Percentiles rank a stretch among this genome's conserved stretches.
phyloP scores from a whole-genome alignment of 2,888 invertebrate species.

The Lasioglossum malachurum region DNA sequence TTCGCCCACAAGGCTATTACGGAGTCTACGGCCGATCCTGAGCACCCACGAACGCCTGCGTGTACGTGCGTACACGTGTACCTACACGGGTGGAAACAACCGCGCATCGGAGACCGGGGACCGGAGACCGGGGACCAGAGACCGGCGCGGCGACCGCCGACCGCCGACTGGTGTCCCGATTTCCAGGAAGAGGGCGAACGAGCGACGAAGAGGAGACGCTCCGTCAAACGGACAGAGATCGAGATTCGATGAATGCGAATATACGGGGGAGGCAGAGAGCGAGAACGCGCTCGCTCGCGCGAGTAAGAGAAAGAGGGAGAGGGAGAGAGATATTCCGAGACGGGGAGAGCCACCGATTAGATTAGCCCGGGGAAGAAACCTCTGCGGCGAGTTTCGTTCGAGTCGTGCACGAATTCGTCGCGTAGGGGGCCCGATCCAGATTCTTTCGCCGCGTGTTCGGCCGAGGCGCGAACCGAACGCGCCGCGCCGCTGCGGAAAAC shows the following conservation, averaged over 20 bases:
- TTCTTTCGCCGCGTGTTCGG: slow-evolving; percentile 27
- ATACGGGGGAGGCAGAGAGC: neutral
- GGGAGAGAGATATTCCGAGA: slow-evolving; percentile 23
- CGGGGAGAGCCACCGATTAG: slow-evolving; percentile 73
- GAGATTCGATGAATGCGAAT: slow-evolving; percentile 13
- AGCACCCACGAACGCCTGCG: slow-evolving; percentile 61
- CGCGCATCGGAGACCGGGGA: slow-evolving; percentile 68
- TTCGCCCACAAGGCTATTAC: slow-evolving; percentile 74
- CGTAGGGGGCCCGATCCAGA: slow-evolving; percentile 17
- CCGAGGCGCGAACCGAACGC: neutral
- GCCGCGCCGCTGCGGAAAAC: neutral
- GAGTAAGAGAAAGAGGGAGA: neutral
- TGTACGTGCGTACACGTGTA: slow-evolving; percentile 57
- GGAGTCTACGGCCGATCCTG: slow-evolving; percentile 69
- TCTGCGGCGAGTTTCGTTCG: slow-evolving; percentile 51
- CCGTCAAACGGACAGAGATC: slow-evolving; percentile 10
- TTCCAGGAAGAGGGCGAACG: slow-evolving; percentile 47
- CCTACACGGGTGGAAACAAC: slow-evolving; percentile 55
- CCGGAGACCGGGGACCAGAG: slow-evolving; percentile 74
- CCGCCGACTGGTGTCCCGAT: slow-evolving; percentile 61
- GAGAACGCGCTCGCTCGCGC: neutral
- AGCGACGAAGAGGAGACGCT: slow-evolving; percentile 43
- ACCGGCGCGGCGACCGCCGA: neutral
- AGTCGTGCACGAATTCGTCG: slow-evolving; percentile 18
- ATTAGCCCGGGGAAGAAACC: slow-evolving; percentile 66